Percentiles rank a stretch among this genome's conserved stretches.
Evolutionary conservation across 2,113 vertebrate species (phyloP).

Genomic region (human (Homo sapiens)): GRCh38 chr17:66366501-66367000

Average conservation of each 20-base stretch:
- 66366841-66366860: neutral
- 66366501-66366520: neutral
- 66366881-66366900: neutral
- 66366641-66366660: rapidly evolving
- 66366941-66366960: neutral
- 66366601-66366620: neutral
- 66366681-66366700: too few relatives aligned
- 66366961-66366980: neutral
- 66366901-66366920: slow-evolving; percentile 13
- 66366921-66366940: neutral
- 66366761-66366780: neutral
- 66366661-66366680: neutral
- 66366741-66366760: too few relatives aligned
- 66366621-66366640: neutral
- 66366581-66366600: neutral
- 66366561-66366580: neutral
- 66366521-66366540: neutral
- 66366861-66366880: neutral
- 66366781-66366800: neutral
- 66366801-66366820: neutral
- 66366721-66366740: neutral
- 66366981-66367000: neutral
- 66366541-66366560: neutral
- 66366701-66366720: too few relatives aligned
- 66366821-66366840: neutral